Percentiles rank a stretch among this genome's conserved stretches.
phyloP scores from a whole-genome alignment of 2,797 vertebrate species.

The Sebastes steindachneri region DNA sequence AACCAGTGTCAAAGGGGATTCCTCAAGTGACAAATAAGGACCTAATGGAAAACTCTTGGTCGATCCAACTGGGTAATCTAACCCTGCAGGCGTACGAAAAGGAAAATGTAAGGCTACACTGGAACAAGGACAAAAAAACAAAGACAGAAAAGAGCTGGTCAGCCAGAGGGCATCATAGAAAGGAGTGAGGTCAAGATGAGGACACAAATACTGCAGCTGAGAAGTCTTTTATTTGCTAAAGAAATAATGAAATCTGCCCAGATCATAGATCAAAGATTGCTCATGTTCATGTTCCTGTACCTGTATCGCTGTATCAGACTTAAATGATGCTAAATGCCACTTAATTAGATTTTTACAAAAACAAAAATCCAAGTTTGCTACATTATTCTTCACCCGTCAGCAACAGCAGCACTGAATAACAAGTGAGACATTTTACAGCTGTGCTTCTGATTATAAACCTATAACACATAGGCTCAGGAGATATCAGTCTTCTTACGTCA shows the following conservation, averaged over 20 bases:
- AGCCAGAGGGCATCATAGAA: conserved; percentile 34
- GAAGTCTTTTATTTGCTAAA: background rate
- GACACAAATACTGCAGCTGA: conserved; percentile 3
- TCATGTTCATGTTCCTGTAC: background rate
- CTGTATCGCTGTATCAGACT: background rate
- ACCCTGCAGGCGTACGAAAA: conserved; percentile 57
- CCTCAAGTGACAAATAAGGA: conserved; percentile 71
- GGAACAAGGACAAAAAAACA: conserved; percentile 43
- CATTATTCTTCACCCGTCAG: background rate
- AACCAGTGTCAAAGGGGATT: conserved; percentile 63
- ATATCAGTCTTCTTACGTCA: conserved; percentile 46
- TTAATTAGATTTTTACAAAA: background rate
- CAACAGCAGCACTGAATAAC: background rate
- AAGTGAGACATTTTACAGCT: conserved; percentile 6
- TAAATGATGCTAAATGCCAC: background rate
- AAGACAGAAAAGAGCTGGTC: conserved; percentile 27
- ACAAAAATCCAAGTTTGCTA: background rate
- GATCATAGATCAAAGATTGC: background rate
- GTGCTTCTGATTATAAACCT: conserved; percentile 7
- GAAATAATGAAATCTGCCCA: background rate
- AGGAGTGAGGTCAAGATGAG: conserved; percentile 22
- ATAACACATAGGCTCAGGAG: conserved; percentile 8
- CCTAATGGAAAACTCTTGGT: conserved; percentile 66
- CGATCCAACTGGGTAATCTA: conserved; percentile 69
- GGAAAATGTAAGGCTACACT: conserved; percentile 56